Conservation (phyloP, 1,140 invertebrate species). For the Leptinotarsa texana region DNA sequence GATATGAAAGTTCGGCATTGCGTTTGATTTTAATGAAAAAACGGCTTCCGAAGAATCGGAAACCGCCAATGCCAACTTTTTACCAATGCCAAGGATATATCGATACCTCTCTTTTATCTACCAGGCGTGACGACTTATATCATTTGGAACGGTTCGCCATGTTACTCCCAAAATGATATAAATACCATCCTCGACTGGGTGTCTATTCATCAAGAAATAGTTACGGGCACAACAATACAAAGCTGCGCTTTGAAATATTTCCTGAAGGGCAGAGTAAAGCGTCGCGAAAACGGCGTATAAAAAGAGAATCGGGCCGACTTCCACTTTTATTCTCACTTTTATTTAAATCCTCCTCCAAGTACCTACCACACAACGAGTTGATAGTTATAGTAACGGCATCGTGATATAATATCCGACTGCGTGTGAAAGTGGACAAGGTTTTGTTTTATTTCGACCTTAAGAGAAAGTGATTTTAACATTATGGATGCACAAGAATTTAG, state of each 20-base stretch:
- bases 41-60: not conserved
- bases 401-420: constrained; percentile 9
- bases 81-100: constrained; percentile 3
- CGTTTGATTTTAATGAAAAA: not conserved
- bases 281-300: constrained; percentile 1
- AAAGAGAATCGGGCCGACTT: not conserved
- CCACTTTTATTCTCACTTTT: constrained; percentile 21
- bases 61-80: not conserved
- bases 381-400: not conserved
- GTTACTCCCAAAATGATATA: not conserved
- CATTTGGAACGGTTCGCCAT: not conserved
- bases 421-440: constrained; percentile 27
- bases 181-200: not conserved
- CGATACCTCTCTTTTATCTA: constrained; percentile 6
- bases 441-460: constrained; percentile 14
- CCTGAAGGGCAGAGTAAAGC: not conserved
- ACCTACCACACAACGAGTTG: not conserved
- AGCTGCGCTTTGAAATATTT: not conserved
- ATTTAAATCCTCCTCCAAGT: constrained; percentile 24
- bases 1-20: too few relatives aligned
- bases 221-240: constrained; percentile 2
- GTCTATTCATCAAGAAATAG: not conserved
- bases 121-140: not conserved
- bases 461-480: constrained; percentile 31
- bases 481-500: constrained; percentile 75